Conservation (phyloP, 2,797 vertebrate species). For the Sardinella longiceps region DNA sequence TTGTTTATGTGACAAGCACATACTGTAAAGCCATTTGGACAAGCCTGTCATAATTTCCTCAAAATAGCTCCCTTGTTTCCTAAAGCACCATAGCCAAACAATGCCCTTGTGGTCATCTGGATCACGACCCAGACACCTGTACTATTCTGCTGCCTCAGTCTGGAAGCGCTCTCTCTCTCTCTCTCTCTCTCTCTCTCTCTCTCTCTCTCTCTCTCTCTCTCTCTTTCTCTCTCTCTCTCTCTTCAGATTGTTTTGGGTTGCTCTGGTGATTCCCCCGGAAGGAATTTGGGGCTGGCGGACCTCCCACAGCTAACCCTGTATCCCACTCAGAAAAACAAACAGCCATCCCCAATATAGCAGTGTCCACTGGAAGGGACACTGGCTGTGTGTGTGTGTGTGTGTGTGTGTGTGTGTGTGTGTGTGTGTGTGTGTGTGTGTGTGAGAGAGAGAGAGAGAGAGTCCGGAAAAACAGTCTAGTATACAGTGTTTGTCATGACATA, state of each 20-base stretch:
- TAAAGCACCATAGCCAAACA: too few relatives aligned
- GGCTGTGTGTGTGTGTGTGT: too few relatives aligned
- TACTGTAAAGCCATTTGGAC: too few relatives aligned
- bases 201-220: neutral
- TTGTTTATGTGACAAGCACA: too few relatives aligned
- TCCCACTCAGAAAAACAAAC: neutral
- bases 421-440: too few relatives aligned
- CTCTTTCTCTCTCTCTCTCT: neutral
- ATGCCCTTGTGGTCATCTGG: too few relatives aligned
- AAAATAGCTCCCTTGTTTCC: too few relatives aligned
- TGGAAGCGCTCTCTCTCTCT: neutral
- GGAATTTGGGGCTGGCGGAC: constrained; percentile 7
- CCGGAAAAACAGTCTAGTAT: neutral
- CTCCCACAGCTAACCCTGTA: neutral
- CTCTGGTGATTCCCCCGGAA: neutral
- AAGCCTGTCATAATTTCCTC: too few relatives aligned
- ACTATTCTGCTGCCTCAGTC: neutral
- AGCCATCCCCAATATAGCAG: constrained; percentile 5
- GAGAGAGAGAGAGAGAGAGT: neutral
- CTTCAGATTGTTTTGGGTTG: neutral
- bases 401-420: too few relatives aligned
- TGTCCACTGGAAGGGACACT: too few relatives aligned
- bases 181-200: neutral
- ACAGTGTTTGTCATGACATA: neutral
- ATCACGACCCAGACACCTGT: too few relatives aligned